Base-by-base conservation (phyloP, 2,797 vertebrate species). In the Spheniscus humboldti region DNA sequence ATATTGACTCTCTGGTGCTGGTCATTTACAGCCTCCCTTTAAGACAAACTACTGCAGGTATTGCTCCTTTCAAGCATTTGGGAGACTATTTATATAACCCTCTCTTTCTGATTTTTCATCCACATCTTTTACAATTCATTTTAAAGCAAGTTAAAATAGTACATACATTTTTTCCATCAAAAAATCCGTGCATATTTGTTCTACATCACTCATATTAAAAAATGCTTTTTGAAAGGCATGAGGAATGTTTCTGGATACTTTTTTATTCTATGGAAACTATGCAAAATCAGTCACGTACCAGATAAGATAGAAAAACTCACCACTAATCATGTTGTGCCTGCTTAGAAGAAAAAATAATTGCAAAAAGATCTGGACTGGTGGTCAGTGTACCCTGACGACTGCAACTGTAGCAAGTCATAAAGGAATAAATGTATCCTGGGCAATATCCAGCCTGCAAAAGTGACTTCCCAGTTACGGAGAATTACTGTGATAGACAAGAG, bases 301-400 rank as follows among this genome's bases (percentile, higher is more conserved):
- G 25, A 52, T 22, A 86, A 93, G 85, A 88, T 4, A 64, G 25
- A 94, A 88, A 74, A 87, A 43, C 1, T 18, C 28, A 72, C 31
- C 37, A 28, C 7, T 76, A 47, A 60, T 78, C 31, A 50, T 11
- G 88, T 57, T 64, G 5, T 67, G 48, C 20, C 59, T 23, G 1
- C 71, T 93, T 71, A 22, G 73, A 95, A 94, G 79, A 83, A 89
- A 95, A 95, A 93, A 43, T 37, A 91, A 90, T 28, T 20, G 14
- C 50, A 94, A 90, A 50, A 92, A 50, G 14, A 84, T 77, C 59
- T 73, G 33, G 63, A 82, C 50, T 52, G 60, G 18, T 48, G 67
- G 83, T 73, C 86, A 92, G 20, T 8, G 9, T 24, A 37, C 10
- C 25, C 57, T 92, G 83, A 87, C 48, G 67, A 31, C 28, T 82